Evolutionary conservation across 1,140 invertebrate genomes (phyloP).

Genomic region (Orchesella cincta): DNA sequence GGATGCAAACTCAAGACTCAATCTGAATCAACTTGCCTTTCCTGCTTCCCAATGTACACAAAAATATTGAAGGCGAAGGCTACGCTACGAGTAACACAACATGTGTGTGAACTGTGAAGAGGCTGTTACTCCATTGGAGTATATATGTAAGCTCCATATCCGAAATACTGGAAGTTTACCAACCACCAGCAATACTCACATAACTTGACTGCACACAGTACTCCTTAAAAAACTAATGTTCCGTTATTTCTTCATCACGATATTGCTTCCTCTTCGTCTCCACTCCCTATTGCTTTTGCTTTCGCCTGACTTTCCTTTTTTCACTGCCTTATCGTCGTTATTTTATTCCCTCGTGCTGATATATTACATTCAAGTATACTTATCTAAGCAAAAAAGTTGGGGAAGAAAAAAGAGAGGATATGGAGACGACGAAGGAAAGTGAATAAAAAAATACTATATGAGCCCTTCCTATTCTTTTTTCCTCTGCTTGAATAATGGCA

Average conservation of each 20-base stretch:
- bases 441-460: neutral
- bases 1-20: too few species aligned
- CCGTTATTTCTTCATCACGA: neutral
- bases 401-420: neutral
- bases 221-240: neutral
- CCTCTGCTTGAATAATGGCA: neutral
- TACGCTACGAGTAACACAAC: too few species aligned
- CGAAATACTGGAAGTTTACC: too few species aligned
- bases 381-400: neutral
- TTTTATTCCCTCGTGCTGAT: neutral
- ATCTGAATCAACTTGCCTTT: too few species aligned
- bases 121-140: too few species aligned
- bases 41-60: too few species aligned
- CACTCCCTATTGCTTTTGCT: neutral
- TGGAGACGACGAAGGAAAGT: neutral
- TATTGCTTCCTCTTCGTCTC: neutral
- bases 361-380: neutral
- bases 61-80: too few species aligned
- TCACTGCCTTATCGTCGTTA: neutral
- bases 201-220: too few species aligned
- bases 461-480: neutral
- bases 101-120: too few species aligned
- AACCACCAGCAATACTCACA: too few species aligned
- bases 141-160: too few species aligned
- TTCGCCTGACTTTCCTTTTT: neutral